These are phyloP conservation scores for Calypte anna DNA, from an alignment of 2,113 vertebrate species.

Conservation along the genomic window DNA sequence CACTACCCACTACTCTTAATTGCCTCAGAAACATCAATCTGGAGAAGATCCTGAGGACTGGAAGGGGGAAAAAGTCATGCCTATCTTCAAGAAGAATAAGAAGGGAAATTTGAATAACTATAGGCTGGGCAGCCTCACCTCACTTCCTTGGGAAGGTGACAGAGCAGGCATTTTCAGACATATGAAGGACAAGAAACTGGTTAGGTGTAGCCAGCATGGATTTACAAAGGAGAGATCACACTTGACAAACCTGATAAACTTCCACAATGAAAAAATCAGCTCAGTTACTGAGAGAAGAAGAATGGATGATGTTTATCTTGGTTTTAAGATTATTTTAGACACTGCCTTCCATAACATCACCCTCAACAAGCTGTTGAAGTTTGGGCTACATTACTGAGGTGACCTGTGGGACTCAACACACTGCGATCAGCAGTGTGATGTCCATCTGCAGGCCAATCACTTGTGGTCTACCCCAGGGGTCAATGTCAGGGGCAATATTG, in stretches of 20 bases:
- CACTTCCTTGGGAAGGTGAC: not conserved
- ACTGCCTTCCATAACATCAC: not conserved
- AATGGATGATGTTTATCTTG: not conserved
- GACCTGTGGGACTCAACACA: not conserved
- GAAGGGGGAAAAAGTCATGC: not conserved
- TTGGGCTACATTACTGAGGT: accelerated
- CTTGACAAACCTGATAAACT: not conserved
- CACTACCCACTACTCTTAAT: not conserved
- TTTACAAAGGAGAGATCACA: not conserved
- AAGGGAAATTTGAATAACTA: not conserved
- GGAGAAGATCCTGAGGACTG: not conserved
- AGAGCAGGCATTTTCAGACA: not conserved
- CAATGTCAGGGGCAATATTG: not conserved
- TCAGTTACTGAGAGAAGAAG: not conserved
- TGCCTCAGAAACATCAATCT: not conserved
- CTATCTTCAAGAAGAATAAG: not conserved
- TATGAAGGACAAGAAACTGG: not conserved
- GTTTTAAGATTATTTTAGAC: not conserved
- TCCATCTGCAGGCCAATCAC: not conserved
- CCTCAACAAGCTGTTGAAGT: not conserved
- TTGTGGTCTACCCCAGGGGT: not conserved
- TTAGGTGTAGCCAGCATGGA: not conserved
- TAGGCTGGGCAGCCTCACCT: not conserved
- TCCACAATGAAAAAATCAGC: not conserved
- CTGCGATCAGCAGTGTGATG: not conserved